Base-by-base conservation (phyloP, 2,797 vertebrate genomes). In the Busarellus nigricollis region DNA sequence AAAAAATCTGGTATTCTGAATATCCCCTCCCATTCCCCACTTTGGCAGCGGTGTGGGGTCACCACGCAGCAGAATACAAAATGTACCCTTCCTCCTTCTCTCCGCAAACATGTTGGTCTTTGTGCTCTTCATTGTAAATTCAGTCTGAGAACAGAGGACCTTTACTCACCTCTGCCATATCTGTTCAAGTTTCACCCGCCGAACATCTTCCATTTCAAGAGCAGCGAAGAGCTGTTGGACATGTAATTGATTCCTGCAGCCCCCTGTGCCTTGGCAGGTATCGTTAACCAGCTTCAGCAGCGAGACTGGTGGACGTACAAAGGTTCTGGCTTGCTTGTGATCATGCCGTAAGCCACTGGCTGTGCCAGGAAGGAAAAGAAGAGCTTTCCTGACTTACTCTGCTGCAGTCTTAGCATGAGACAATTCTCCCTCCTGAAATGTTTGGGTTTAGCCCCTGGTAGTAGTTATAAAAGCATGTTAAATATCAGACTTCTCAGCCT, bases 401-500 rank as follows among this genome's bases (percentile, higher is more conserved):
- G 38, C 81, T 76, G 57, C 0, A 0, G 59, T 74, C 61, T 58
- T 84, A 57, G 49, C 57, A 50, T 5, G 2, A 89, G 78, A 63
- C 38, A 63, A 1, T 90, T 89, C 74, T 87, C 63, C 54, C 31
- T 91, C 73, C 74, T 61, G 21, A 89, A 90, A 63, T 89, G 71
- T 89, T 96, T 94, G 74, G 15, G 35, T 92, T 85, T 87, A 94
- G 83, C 86, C 63, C 63, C 63, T 0, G 0, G 83, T 93, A 73
- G 86, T 93, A 85, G 81, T 90, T 96, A 77, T 2, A 90, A 93
- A 94, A 95, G 80, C 37, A 1, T 71, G 66, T 87, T 92, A 89
- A 89, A 78, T 87, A 92, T 81, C 88, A 90, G 91, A 59, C 77
- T 90, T 76, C 91, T 90, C 90, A 80, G 74, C 76, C 83, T 35